Conservation (phyloP, 2,888 invertebrate genomes). For the Bhutanitis thaidina region DNA sequence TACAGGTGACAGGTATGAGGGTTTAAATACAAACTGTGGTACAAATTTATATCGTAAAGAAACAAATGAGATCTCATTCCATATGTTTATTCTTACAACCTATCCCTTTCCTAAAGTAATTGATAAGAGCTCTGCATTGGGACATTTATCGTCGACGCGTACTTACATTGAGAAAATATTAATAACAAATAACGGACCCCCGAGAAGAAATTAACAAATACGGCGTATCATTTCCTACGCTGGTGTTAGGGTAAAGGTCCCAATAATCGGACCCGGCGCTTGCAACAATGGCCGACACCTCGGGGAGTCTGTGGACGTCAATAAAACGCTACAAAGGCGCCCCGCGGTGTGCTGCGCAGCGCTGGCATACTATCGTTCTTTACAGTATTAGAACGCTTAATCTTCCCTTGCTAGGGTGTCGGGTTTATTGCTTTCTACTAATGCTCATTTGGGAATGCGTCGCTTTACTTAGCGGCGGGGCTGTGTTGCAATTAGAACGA, state of each 20-base stretch:
- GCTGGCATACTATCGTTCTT: constrained; percentile 40
- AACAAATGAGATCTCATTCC: background rate
- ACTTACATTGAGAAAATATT: constrained; percentile 13
- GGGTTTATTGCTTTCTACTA: constrained; percentile 56
- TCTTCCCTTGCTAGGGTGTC: constrained; percentile 49
- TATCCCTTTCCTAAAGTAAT: background rate
- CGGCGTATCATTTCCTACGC: constrained; percentile 43
- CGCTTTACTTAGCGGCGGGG: constrained; percentile 1
- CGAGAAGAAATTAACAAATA: constrained; percentile 47
- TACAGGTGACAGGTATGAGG: too few relatives aligned
- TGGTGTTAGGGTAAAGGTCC: constrained; percentile 37
- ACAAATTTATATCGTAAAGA: too few relatives aligned
- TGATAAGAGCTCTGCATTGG: background rate
- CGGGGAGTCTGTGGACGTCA: constrained; percentile 56
- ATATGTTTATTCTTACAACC: background rate
- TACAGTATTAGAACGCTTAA: constrained; percentile 59
- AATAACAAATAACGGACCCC: constrained; percentile 27
- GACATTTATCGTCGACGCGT: constrained; percentile 3
- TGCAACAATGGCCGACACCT: constrained; percentile 41
- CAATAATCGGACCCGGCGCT: constrained; percentile 36
- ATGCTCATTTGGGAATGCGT: constrained; percentile 29
- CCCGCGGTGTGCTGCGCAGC: constrained; percentile 40
- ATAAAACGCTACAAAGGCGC: constrained; percentile 65
- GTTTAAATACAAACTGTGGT: too few relatives aligned
- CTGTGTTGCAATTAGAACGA: constrained; percentile 1